These are phyloP conservation scores for Andrena cerasifolii DNA, from an alignment of 1,140 invertebrate genomes.

Conservation along the genomic window DNA sequence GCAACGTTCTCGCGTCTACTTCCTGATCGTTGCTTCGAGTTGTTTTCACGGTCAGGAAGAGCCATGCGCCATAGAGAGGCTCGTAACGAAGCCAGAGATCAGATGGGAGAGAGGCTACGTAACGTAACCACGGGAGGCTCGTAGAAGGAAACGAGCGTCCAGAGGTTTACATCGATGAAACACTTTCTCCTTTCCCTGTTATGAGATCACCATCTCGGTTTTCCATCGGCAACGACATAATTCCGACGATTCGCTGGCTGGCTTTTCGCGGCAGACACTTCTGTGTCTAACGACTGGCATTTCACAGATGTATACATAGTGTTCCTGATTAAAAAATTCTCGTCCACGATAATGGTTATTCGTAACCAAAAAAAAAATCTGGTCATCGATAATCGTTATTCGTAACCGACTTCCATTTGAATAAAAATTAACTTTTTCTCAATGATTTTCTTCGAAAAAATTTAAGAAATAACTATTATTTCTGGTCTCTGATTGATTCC, in stretches of 20 bases:
- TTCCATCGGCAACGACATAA: constrained; percentile 41
- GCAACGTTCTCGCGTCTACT: too few relatives aligned
- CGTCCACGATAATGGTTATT: too few relatives aligned
- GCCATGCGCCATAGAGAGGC: constrained; percentile 3
- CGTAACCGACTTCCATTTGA: too few relatives aligned
- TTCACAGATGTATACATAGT: too few relatives aligned
- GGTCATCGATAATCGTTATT: too few relatives aligned
- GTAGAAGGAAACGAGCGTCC: constrained; percentile 64
- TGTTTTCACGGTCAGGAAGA: constrained; percentile 32
- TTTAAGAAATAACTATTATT: too few relatives aligned
- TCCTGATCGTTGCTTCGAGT: not conserved
- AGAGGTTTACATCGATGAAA: constrained; percentile 64
- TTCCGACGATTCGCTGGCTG: constrained; percentile 22
- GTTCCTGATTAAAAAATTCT: too few relatives aligned
- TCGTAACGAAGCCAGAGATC: not conserved
- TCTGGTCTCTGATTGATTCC: too few relatives aligned
- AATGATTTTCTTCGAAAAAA: too few relatives aligned
- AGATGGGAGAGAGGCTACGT: constrained; percentile 29
- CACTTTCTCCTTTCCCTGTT: constrained; percentile 81
- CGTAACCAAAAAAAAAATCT: too few relatives aligned
- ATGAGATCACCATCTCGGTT: constrained; percentile 77
- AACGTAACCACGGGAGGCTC: constrained; percentile 77
- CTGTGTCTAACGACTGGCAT: too few relatives aligned
- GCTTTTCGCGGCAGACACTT: not conserved
- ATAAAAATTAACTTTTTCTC: too few relatives aligned